Evolutionary conservation across 53 echinoderm and acorn worm genomes (phyloP), one percentile per base, ranked within the genome.

Genomic region (Temnopleurus reevesii): DNA sequence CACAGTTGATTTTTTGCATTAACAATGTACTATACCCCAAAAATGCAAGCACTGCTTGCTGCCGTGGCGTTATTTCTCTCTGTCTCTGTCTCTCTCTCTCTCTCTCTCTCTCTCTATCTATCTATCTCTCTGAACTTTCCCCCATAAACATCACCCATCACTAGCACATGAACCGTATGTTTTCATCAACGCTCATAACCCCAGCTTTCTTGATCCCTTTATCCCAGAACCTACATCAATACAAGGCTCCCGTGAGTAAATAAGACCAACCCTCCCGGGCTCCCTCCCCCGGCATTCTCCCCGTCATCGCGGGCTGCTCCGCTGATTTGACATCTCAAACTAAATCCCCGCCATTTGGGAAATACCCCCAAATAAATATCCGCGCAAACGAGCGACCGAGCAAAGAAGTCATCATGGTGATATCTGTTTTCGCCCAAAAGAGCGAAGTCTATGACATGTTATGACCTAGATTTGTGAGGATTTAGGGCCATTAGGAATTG

Each of bases 401-500:
- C n/a, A 71, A 63, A 31, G 23, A 63, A 63, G 19, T 71, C 55
- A 41, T 71, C 71, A 71, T 71, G 71, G 41, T 71, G 31, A 31
- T n/a, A n/a, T n/a, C n/a, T n/a, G n/a, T n/a, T n/a, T n/a, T 71
- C 41, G 71, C 41, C 71, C 71, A 8, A n/a, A 71, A 71, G 41
- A 71, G 71, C 71, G 19, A 38, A 71, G 41, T 71, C 71, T 41
- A 71, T 71, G 71, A 9, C 71, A 41, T 41, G 21, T 12, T 71
- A 4, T 71, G 71, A 71, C 71, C 71, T 36, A 71, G 43, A 71
- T 71, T 41, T 65, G 36, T 19, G 35, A 71, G 71, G 71, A 71
- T 38, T 63, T 41, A 2, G 71, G 41, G 41, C 71, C 41, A 71
- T 71, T 38, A 71, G 71, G 43, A 71, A 71, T 71, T 71, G 19